Base-by-base conservation (phyloP, 2,888 invertebrate genomes). In the Xestia ashworthii region DNA sequence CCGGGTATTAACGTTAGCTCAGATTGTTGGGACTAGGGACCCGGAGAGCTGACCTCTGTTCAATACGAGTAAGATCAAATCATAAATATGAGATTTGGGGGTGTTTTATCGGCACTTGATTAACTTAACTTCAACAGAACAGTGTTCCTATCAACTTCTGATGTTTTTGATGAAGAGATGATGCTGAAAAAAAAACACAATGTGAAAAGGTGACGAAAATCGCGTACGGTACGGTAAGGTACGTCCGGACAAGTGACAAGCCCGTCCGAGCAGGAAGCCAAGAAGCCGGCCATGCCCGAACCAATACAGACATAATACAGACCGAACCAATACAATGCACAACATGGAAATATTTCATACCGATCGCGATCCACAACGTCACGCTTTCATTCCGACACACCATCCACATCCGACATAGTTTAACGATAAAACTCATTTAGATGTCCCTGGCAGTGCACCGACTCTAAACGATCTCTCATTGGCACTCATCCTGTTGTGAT, bases 1-100 rank as follows among this genome's bases (percentile, higher is more conserved):
- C 62, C 62, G 68, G 44, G 66, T 78, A 85, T 83, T 79, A 80
- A 60, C 50, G 81, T 71, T 83, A 55, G 69, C 71, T 82, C 44
- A 62, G 78, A 87, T 85, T 79, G 71, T 76, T 38, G 41, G 53
- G 41, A 48, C 19, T 62, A 53, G 22, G 48, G 44, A 25, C 65
- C 55, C 64, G 44, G 22, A 58, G 60, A 66, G 22, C 32, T 66
- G 50, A 50, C 73, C 60, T 8, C 73, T 65, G 74, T 68, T 77
- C 44, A 71, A 67, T 41, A 55, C 32, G 46, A 60, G 44, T 25
- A 53, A 77, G 19, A 55, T 74, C 6, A 9, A 58, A 74, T 38
- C n/a, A 55, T 46, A 74, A 55, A 46, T 55, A 44, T 25, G n/a
- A 53, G 50, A 55, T 55, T 72, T 32, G 53, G 16, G 16, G 16